These are phyloP conservation scores for Synanthedon myopaeformis DNA, from an alignment of 2,888 invertebrate genomes.

Conservation along the genomic window DNA sequence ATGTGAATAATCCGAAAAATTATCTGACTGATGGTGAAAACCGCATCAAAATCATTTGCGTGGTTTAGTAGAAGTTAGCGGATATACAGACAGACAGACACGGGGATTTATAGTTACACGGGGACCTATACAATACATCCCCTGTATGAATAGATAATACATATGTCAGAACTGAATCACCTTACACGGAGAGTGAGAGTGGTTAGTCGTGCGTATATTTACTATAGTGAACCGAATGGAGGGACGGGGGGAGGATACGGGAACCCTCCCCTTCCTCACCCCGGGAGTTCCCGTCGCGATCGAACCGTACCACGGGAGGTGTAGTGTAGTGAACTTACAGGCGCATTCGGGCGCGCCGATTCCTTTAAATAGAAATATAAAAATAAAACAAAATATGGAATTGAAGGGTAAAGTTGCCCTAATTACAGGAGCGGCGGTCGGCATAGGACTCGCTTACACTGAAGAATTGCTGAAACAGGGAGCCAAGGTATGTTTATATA, in stretches of 20 bases:
- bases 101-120: too few species aligned
- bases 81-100: too few species aligned
- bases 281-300: conserved; percentile 36
- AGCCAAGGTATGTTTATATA: conserved; percentile 71
- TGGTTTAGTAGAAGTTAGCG: too few species aligned
- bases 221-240: conserved; percentile 39
- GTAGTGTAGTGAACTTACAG: conserved; percentile 28
- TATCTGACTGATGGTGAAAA: too few species aligned
- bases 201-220: conserved; percentile 51
- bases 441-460: conserved; percentile 79
- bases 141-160: not conserved
- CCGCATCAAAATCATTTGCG: too few species aligned
- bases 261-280: conserved; percentile 13
- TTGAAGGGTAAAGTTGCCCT: conserved; percentile 80
- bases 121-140: too few species aligned
- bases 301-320: conserved; percentile 42
- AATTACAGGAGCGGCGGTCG: conserved; percentile 80
- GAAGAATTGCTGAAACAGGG: conserved; percentile 79
- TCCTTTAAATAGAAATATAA: conserved; percentile 17
- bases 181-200: conserved; percentile 43
- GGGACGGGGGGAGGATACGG: conserved; percentile 29
- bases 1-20: too few species aligned
- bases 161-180: conserved; percentile 30
- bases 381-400: conserved; percentile 66
- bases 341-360: conserved; percentile 40